phyloP scores from a whole-genome alignment of 1,140 invertebrate species.

The Pogonognathellus flavescens region DNA sequence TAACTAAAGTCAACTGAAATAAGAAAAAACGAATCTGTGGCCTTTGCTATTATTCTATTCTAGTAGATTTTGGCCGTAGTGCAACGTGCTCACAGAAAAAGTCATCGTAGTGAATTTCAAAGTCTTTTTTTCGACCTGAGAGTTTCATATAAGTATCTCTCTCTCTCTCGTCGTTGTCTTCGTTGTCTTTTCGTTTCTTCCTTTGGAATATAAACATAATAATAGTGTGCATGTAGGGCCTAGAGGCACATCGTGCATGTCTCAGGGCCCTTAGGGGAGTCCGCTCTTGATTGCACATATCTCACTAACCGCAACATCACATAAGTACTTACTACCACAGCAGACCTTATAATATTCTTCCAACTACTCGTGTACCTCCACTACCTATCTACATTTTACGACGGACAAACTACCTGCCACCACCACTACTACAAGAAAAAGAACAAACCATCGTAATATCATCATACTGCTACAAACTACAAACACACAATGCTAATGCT shows the following conservation, averaged over 20 bases:
- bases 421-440: background rate
- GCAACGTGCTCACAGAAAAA: background rate
- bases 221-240: constrained; percentile 61
- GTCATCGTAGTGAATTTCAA: background rate
- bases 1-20: background rate
- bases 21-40: constrained; percentile 3
- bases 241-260: constrained; percentile 63
- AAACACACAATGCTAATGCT: background rate
- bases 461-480: background rate
- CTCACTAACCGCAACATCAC: constrained; percentile 61
- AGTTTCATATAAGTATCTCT: background rate
- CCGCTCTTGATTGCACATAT: constrained; percentile 64
- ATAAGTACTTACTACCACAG: background rate
- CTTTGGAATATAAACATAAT: constrained; percentile 52
- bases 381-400: background rate
- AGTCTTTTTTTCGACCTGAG: background rate
- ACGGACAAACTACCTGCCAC: background rate
- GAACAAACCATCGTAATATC: background rate
- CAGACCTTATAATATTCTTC: background rate
- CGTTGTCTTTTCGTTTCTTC: background rate
- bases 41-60: background rate
- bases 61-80: background rate
- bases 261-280: constrained; percentile 63
- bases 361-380: background rate
- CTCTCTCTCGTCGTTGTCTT: background rate